Conservation (phyloP, 2,888 invertebrate genomes). For the Oxyscelio sp. region DNA sequence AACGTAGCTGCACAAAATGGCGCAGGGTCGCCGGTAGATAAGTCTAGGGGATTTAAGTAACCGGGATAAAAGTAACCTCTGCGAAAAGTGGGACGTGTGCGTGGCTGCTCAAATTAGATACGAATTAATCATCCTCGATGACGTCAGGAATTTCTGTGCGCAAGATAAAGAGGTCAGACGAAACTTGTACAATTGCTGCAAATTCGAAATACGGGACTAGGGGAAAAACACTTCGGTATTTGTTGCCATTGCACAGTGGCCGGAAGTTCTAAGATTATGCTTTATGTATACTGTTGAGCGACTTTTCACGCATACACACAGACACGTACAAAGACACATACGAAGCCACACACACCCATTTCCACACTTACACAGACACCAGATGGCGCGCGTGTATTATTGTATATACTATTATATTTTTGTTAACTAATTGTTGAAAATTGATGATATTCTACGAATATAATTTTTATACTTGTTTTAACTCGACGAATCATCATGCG, state of each 20-base stretch:
- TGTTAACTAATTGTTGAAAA: conserved; percentile 73
- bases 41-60: no score
- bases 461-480: conserved; percentile 71
- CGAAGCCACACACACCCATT: not conserved
- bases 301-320: conserved; percentile 35
- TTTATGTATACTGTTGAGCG: conserved; percentile 55
- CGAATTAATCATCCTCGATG: conserved; percentile 48
- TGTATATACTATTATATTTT: conserved; percentile 74
- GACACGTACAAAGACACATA: not conserved
- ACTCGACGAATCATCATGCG: conserved; percentile 61
- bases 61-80: no score
- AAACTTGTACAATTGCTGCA: conserved; percentile 54
- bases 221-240: conserved; percentile 67
- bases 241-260: conserved; percentile 75
- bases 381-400: conserved; percentile 57
- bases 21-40: no score
- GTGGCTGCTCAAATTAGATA: conserved; percentile 72
- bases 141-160: conserved; percentile 46
- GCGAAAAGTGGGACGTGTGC: conserved; percentile 48
- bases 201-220: conserved; percentile 47
- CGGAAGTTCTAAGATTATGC: conserved; percentile 66
- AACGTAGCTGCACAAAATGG: no score
- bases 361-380: not conserved
- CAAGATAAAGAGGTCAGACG: conserved; percentile 69
- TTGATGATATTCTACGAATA: conserved; percentile 66